These are phyloP conservation scores for Nineta flava DNA, from an alignment of 2,888 invertebrate species.

Conservation along the genomic window DNA sequence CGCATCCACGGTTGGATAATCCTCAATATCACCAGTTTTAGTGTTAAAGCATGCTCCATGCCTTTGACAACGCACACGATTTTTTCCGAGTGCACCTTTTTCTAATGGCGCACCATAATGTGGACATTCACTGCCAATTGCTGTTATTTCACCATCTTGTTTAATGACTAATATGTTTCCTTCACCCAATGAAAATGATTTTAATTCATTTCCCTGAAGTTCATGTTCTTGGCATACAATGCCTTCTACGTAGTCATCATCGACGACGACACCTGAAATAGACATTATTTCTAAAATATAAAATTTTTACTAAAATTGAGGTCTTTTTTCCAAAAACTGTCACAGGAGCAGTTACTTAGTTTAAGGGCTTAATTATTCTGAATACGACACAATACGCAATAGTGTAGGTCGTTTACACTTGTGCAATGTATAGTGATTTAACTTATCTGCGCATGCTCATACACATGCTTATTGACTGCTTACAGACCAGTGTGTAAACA, in stretches of 20 bases:
- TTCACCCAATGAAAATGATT: constrained; percentile 49
- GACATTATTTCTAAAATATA: too few relatives aligned
- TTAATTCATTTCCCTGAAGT: constrained; percentile 66
- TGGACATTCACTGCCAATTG: constrained; percentile 79
- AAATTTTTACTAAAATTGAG: too few relatives aligned
- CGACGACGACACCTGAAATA: too few relatives aligned
- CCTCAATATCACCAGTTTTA: constrained; percentile 90
- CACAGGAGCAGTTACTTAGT: too few relatives aligned
- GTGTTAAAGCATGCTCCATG: constrained; percentile 92
- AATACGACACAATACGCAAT: too few relatives aligned
- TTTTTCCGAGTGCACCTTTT: constrained; percentile 69
- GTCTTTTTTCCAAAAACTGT: too few relatives aligned
- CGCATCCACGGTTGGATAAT: constrained; percentile 90
- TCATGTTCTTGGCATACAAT: constrained; percentile 58
- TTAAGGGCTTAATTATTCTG: too few relatives aligned
- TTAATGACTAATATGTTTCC: constrained; percentile 70
- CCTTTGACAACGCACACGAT: constrained; percentile 84
- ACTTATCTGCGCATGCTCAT: too few relatives aligned
- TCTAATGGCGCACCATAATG: constrained; percentile 85
- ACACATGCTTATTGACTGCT: too few relatives aligned
- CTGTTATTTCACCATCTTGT: constrained; percentile 67
- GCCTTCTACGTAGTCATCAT: constrained; percentile 46
- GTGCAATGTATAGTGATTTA: too few relatives aligned
- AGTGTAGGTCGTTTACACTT: too few relatives aligned
- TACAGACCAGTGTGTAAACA: too few relatives aligned